A percentile compares a stretch with the other conserved stretches of the same genome.
phyloP scores from a whole-genome alignment of 2,797 vertebrate genomes.

The Chloroceryle amazona region DNA sequence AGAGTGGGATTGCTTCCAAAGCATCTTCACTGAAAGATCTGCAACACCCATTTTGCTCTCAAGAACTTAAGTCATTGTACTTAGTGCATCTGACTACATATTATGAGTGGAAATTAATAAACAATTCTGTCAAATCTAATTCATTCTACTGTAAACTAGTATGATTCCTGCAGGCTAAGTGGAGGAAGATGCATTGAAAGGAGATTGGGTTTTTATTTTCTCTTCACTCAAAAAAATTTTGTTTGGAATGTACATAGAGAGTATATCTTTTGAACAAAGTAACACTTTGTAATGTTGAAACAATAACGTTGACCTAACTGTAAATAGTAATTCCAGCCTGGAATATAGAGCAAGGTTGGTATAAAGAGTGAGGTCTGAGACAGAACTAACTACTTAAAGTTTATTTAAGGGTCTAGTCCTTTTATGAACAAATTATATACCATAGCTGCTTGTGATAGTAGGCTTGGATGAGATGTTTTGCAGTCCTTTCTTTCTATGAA shows the following conservation, averaged over 20 bases:
- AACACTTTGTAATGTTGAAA: not conserved
- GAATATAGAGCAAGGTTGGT: not conserved
- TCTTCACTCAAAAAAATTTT: not conserved
- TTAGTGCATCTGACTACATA: not conserved
- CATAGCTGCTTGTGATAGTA: not conserved
- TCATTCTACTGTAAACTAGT: not conserved
- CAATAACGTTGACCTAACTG: not conserved
- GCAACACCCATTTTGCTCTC: not conserved
- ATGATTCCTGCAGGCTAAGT: not conserved
- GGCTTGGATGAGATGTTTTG: not conserved
- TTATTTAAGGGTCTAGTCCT: conserved; percentile 12
- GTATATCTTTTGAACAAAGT: not conserved
- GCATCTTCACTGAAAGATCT: not conserved
- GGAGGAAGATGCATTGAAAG: not conserved
- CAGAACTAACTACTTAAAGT: not conserved
- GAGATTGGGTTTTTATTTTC: fast-evolving
- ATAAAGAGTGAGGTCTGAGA: not conserved
- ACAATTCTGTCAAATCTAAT: not conserved
- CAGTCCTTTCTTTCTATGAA: not conserved
- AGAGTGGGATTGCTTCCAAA: not conserved
- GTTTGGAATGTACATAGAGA: not conserved
- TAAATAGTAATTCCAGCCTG: not conserved
- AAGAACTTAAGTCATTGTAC: not conserved
- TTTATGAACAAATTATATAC: not conserved
- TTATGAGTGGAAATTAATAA: not conserved